Evolutionary conservation across 2,888 invertebrate genomes (phyloP), one percentile per base, ranked within the genome.

Genomic region (Syrista parreyssii): DNA sequence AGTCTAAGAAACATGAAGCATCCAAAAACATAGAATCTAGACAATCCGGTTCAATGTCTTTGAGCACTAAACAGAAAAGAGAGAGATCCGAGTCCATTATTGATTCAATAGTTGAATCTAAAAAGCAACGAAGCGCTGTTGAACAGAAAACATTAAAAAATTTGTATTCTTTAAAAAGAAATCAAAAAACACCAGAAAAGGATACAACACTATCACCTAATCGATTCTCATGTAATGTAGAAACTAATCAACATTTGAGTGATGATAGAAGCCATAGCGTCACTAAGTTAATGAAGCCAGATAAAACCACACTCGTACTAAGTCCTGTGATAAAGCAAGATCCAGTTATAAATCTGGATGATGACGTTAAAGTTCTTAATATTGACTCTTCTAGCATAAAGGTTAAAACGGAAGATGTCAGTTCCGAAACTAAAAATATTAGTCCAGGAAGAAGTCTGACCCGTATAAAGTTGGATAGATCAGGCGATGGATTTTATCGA

Each of bases 61-160:
- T 55, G 23, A 55, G 23, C 23, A 23, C 55, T 55, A 55, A 55
- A 55, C 23, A 55, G 23, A 55, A 55, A 23, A 6, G 55, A 55
- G 23, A 55, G 23, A 55, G 55, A 55, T 9, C 23, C 55, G 55
- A 55, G 23, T 76, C 40, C 33, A 75, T 31, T 34, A 12, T 31
- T 76, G 12, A 71, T 80, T 73, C 76, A 34, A 76, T 31, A 23
- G 23, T 6, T 55, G 23, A 23, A 55, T 23, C 9, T 55, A 23
- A 55, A 9, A 55, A 55, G 23, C 23, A 55, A 55, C 23, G 55
- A 55, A 23, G 23, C 9, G 9, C 55, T 23, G 6, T 23, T 55
- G 55, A 55, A 9, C 23, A 23, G 55, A 9, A 23, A 55, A 23
- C 23, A 9, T 23, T 23, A 9, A 55, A 55, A 23, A 2, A 23